These are phyloP conservation scores for Rhagonycha lutea DNA, from an alignment of 2,888 invertebrate species.

Conservation along the genomic window DNA sequence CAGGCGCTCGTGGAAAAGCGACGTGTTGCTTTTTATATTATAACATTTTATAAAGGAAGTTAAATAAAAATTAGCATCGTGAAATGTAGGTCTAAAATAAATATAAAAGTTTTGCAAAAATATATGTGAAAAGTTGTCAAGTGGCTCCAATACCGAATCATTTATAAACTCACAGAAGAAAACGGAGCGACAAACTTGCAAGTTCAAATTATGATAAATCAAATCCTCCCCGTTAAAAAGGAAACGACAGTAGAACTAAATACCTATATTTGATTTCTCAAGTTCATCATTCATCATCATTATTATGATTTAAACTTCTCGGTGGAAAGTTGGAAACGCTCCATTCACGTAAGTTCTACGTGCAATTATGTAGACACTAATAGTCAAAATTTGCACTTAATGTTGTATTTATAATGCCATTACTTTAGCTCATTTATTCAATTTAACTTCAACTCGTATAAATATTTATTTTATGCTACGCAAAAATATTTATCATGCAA, in stretches of 20 bases:
- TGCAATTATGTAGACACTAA: conserved; percentile 48
- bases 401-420: conserved; percentile 45
- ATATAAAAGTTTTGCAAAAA: background rate
- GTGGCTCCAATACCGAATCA: background rate
- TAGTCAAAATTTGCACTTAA: conserved; percentile 46
- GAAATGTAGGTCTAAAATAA: background rate
- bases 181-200: background rate
- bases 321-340: conserved; percentile 41
- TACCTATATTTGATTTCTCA: conserved; percentile 31
- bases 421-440: conserved; percentile 32
- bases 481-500: conserved; percentile 8
- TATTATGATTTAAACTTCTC: conserved; percentile 44
- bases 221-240: conserved; percentile 3
- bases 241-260: conserved; percentile 15
- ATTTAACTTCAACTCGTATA: conserved; percentile 17
- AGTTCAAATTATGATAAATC: conserved; percentile 23
- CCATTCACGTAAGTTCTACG: conserved; percentile 42
- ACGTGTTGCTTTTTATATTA: background rate
- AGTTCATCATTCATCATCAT: conserved; percentile 48
- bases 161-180: background rate
- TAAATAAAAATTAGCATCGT: too few relatives aligned
- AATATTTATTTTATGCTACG: conserved; percentile 21
- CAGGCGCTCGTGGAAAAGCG: background rate
- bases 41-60: background rate
- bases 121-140: conserved; percentile 3